Base-by-base conservation (phyloP, 2,797 vertebrate genomes). In the Zenarchopterus dispar region DNA sequence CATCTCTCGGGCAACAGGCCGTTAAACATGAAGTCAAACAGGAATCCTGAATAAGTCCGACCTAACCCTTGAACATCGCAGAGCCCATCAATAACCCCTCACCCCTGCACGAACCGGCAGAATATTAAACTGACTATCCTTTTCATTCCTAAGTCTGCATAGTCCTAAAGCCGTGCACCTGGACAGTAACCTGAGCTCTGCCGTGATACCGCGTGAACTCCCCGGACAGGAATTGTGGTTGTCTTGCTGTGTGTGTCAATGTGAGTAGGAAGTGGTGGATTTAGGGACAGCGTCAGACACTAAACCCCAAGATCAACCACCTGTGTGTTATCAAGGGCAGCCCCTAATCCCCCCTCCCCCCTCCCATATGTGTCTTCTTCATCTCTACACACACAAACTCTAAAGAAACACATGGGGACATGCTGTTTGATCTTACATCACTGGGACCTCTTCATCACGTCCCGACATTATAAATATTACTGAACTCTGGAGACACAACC, bases 271-370 rank as follows among this genome's bases (percentile, higher is more conserved):
- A 85, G 75, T 71, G 41, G 80, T 75, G 82, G 85, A 81, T 73
- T 68, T 71, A 69, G 76, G 77, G 81, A 70, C 81, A 85, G 77
- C 71, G 42, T 82, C 76, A 80, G 79, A 74, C 69, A 10, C 62
- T 86, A 89, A 90, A 51, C 80, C 69, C 70, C 6, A 31, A 86
- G 87, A 90, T 90, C 86, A 88, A 77, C 87, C 87, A 92, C 90
- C 85, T 92, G 90, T 88, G 73, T 86, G 86, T 88, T 85, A 88
- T 89, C 84, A 84, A 83, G 70, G 67, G 67, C 58, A 85, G 79
- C 61, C 72, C 41, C 48, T 74, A 89, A 85, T 91, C 90, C 76
- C 81, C 49, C 16, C 11, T 28, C 28, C 28, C 24, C 24, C 24
- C 77, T 68, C 82, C 85, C 70, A 50, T 54, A 66, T 65, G 72